These are phyloP conservation scores for Myiotriccus ornatus DNA, from an alignment of 2,797 vertebrate species.

Conservation along the genomic window DNA sequence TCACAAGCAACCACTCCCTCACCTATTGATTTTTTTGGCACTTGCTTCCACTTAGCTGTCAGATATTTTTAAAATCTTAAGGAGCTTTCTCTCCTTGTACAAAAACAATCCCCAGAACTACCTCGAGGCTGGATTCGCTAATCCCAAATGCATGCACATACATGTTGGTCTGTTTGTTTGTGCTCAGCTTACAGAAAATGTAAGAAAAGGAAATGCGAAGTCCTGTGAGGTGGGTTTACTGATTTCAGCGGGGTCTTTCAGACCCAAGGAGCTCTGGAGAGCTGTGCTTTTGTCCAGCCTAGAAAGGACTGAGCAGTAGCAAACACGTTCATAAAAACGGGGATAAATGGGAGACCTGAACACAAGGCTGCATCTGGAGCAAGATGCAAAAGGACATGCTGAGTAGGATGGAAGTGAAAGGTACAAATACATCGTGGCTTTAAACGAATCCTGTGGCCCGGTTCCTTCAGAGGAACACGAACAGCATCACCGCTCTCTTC, in stretches of 20 bases:
- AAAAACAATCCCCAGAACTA: background rate
- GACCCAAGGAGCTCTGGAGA: background rate
- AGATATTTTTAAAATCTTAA: conserved; percentile 12
- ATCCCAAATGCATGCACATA: background rate
- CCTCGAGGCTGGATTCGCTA: background rate
- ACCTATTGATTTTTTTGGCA: background rate
- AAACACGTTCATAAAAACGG: background rate
- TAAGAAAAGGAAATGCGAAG: background rate
- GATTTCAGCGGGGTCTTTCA: background rate
- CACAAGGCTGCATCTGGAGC: fast-evolving
- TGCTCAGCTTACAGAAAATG: background rate
- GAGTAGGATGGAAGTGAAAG: background rate
- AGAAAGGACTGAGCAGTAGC: background rate
- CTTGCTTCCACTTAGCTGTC: conserved; percentile 25
- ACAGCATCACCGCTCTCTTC: background rate
- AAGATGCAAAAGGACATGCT: background rate
- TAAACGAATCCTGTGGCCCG: background rate
- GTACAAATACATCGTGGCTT: background rate
- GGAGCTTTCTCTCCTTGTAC: background rate
- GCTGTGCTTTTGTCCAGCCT: background rate
- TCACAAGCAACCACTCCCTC: background rate
- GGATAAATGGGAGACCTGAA: background rate
- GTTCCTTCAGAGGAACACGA: background rate
- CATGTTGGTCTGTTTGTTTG: background rate
- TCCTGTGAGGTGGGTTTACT: background rate